These are phyloP conservation scores for Phylloscopus collybita DNA, from an alignment of 2,797 vertebrate genomes.

Conservation along the genomic window DNA sequence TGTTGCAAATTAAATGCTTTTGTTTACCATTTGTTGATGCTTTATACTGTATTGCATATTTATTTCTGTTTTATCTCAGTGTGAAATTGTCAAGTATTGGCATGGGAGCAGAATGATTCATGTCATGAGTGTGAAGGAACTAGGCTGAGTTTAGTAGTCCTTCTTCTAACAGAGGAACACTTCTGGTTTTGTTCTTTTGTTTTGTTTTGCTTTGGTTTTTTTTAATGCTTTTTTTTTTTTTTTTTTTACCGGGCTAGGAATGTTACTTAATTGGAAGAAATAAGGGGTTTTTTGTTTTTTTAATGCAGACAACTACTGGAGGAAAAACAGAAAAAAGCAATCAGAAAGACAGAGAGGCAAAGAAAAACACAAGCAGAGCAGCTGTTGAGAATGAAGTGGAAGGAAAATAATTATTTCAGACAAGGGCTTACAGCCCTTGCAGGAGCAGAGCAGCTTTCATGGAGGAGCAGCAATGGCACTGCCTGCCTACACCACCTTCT, in stretches of 20 bases:
- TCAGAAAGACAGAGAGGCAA: neutral
- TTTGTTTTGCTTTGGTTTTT: neutral
- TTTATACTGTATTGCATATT: neutral
- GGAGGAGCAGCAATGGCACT: neutral
- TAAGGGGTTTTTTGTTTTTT: accelerated
- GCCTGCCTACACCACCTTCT: neutral
- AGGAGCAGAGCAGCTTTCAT: neutral
- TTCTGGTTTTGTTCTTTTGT: neutral
- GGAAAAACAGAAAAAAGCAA: neutral
- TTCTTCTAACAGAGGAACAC: neutral
- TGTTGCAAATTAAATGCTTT: neutral
- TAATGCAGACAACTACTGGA: neutral
- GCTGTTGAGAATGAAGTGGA: neutral
- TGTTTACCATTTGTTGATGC: neutral
- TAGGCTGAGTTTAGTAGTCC: neutral
- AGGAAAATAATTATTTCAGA: neutral
- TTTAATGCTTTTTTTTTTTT: neutral
- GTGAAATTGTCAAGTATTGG: neutral
- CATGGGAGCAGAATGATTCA: neutral
- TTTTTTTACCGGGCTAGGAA: neutral
- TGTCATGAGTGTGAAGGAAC: neutral
- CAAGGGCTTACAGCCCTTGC: neutral
- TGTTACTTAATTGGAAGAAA: neutral
- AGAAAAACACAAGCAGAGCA: neutral
- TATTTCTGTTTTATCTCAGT: neutral